phyloP scores from a whole-genome alignment of 2,888 invertebrate genomes.

The Podotricha telesiphe region DNA sequence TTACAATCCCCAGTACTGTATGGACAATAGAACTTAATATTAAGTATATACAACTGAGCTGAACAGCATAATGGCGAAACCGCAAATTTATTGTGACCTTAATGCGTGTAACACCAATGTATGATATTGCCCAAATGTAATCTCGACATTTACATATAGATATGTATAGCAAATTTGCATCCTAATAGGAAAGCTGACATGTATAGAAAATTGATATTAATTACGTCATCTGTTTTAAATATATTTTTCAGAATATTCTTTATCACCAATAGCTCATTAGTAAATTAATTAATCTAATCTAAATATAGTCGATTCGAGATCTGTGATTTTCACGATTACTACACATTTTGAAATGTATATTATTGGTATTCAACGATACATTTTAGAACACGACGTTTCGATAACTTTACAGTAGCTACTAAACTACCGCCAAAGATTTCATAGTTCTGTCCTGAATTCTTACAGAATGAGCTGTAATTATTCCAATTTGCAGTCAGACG shows the following conservation, averaged over 20 bases:
- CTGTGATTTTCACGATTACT: no score
- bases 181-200: constrained; percentile 29
- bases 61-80: constrained; percentile 16
- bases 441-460: no score
- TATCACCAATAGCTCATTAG: no score
- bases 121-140: constrained; percentile 37
- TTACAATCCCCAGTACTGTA: neutral
- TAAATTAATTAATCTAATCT: no score
- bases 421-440: no score
- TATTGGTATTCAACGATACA: no score
- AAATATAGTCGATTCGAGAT: neutral
- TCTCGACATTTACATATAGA: constrained; percentile 38
- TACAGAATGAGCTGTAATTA: no score
- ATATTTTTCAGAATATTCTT: neutral
- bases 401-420: no score
- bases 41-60: constrained; percentile 15
- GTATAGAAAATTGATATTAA: constrained; percentile 31
- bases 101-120: constrained; percentile 29
- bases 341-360: no score
- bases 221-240: neutral
- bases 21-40: neutral
- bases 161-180: constrained; percentile 36
- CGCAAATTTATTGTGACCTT: constrained; percentile 30
- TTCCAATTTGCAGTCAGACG: no score
- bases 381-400: no score